These are phyloP conservation scores for Sylvilagus floridanus DNA, from an alignment of 2,797 vertebrate species.

Conservation along the genomic window DNA sequence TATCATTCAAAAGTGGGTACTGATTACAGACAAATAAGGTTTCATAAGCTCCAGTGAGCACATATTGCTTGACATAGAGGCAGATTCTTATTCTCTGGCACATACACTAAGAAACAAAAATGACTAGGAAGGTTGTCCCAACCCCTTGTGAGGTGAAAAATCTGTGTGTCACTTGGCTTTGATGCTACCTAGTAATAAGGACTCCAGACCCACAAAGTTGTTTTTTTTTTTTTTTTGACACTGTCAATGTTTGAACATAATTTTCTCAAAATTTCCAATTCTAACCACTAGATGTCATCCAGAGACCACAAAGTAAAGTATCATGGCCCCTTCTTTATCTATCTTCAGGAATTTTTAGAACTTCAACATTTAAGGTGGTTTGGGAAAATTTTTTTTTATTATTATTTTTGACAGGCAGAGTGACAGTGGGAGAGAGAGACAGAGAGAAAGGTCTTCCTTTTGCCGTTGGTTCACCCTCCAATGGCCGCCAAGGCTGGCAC, in stretches of 20 bases:
- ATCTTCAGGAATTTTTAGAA: neutral
- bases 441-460: too few species aligned
- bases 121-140: neutral
- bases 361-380: conserved; percentile 78
- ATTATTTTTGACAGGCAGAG: too few species aligned
- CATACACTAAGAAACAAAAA: conserved; percentile 14
- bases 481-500: too few species aligned
- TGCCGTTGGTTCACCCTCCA: too few species aligned
- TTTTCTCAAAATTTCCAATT: conserved; percentile 60
- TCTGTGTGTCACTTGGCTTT: neutral
- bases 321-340: neutral
- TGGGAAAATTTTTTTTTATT: conserved; percentile 30
- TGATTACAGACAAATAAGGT: neutral
- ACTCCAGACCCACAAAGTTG: neutral
- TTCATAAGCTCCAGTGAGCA: neutral
- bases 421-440: too few species aligned
- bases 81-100: neutral
- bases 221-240: too few species aligned
- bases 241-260: too few species aligned
- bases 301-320: conserved; percentile 64
- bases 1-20: neutral
- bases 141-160: neutral
- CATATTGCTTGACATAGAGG: neutral
- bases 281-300: conserved; percentile 79
- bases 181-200: neutral